phyloP scores from a whole-genome alignment of 2,797 vertebrate species.

The Podarcis lilfordi region DNA sequence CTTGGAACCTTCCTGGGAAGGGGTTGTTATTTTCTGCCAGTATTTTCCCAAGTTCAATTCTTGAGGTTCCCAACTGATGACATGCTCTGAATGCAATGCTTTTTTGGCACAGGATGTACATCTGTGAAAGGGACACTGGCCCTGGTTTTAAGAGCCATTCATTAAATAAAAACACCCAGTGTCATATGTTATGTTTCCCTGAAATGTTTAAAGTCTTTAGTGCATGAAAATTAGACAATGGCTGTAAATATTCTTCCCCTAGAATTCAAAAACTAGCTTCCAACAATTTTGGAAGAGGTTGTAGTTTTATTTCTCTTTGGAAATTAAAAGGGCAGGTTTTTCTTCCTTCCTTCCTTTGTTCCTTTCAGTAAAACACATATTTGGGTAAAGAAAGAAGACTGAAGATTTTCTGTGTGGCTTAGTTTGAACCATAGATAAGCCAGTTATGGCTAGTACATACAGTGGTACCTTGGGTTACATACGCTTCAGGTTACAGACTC shows the following conservation, averaged over 20 bases:
- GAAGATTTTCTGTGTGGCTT: not conserved
- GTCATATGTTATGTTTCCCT: constrained; percentile 54
- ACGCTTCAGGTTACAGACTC: no score
- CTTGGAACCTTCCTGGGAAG: constrained; percentile 72
- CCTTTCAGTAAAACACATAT: constrained; percentile 45
- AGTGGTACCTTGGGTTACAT: no score
- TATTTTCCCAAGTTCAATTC: constrained; percentile 73
- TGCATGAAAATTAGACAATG: constrained; percentile 59
- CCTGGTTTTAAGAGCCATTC: constrained; percentile 62
- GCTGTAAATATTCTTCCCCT: constrained; percentile 25
- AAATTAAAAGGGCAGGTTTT: not conserved
- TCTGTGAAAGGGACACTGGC: constrained; percentile 63
- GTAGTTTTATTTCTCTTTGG: not conserved
- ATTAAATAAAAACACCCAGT: constrained; percentile 66
- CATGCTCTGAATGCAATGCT: constrained; percentile 63
- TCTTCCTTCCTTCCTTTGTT: constrained; percentile 41
- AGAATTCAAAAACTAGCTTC: constrained; percentile 44
- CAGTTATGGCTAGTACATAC: not conserved
- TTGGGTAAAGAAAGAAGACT: constrained; percentile 31
- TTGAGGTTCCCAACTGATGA: constrained; percentile 75
- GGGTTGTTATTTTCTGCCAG: constrained; percentile 65
- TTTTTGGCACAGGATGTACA: constrained; percentile 46
- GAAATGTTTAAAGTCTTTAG: constrained; percentile 64
- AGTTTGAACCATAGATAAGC: not conserved
- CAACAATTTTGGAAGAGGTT: constrained; percentile 32